Percentiles rank a stretch among this genome's conserved stretches.
Conservation (phyloP, 1,140 invertebrate genomes). For the Musca vetustissima region DNA sequence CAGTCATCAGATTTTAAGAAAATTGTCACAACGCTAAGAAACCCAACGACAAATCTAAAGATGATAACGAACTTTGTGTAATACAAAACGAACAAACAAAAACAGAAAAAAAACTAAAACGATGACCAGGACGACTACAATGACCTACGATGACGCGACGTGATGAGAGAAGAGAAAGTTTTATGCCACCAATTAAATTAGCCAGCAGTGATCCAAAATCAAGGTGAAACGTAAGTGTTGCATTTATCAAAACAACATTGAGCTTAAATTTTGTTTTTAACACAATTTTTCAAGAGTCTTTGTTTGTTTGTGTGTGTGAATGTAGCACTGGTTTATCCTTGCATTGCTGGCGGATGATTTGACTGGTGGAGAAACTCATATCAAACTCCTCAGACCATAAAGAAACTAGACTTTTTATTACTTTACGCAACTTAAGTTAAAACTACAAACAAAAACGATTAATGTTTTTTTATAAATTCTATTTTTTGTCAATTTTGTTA, state of each 20-base stretch:
- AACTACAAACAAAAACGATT: not conserved
- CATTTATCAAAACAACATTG: not conserved
- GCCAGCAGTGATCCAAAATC: too few relatives aligned
- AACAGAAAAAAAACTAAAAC: too few relatives aligned
- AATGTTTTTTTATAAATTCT: not conserved
- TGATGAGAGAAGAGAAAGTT: not conserved
- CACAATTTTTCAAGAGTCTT: constrained; percentile 5
- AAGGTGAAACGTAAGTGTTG: too few relatives aligned
- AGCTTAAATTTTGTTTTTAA: not conserved
- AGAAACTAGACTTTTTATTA: constrained; percentile 14
- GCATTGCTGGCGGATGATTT: too few relatives aligned
- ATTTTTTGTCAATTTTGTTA: constrained; percentile 6
- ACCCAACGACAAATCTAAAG: constrained; percentile 38
- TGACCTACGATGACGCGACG: not conserved
- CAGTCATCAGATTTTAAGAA: constrained; percentile 24
- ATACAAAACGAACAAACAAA: constrained; percentile 20
- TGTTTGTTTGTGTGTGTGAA: not conserved
- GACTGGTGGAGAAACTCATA: too few relatives aligned
- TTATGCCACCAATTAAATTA: too few relatives aligned
- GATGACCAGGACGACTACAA: not conserved
- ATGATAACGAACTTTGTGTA: constrained; percentile 24
- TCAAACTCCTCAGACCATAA: not conserved
- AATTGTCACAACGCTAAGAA: constrained; percentile 2
- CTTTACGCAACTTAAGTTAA: constrained; percentile 8
- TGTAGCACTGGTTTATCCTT: not conserved